Conservation (phyloP, 30 jellyfish, hydroid and myxozoan species). For the Rhopilema esculentum region DNA sequence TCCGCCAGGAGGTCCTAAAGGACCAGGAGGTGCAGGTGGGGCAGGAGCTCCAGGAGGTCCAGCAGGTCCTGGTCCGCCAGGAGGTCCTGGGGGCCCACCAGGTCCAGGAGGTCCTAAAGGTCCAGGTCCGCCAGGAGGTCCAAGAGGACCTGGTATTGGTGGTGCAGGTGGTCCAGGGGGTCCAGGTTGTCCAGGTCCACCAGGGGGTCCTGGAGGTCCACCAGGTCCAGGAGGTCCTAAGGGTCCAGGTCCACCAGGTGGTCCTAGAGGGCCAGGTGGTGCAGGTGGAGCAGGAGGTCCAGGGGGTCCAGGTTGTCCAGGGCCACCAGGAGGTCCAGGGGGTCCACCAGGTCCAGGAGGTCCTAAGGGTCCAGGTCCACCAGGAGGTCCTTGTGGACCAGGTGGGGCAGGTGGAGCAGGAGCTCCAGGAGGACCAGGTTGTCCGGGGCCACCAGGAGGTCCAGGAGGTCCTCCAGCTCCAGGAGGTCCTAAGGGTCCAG, state of each 20-base stretch:
- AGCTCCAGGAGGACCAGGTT: slow-evolving; percentile 79
- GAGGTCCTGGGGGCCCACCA: slow-evolving; percentile 84
- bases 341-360: slow-evolving; percentile 89
- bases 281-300: slow-evolving; percentile 88
- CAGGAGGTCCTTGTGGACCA: slow-evolving; percentile 89
- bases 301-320: slow-evolving; percentile 92
- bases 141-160: slow-evolving; percentile 68
- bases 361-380: slow-evolving; percentile 87
- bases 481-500: slow-evolving; percentile 77
- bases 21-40: slow-evolving; percentile 90
- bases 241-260: slow-evolving; percentile 71
- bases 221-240: slow-evolving; percentile 67
- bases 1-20: slow-evolving; percentile 89
- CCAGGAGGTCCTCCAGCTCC: slow-evolving; percentile 89
- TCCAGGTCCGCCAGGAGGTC: slow-evolving; percentile 62
- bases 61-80: slow-evolving; percentile 83
- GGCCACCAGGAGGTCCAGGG: slow-evolving; percentile 63
- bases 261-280: slow-evolving; percentile 78
- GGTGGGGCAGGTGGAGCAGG: slow-evolving; percentile 89
- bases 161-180: slow-evolving; percentile 86
- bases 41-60: slow-evolving; percentile 90
- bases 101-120: slow-evolving; percentile 86
- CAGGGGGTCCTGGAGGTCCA: slow-evolving; percentile 76
- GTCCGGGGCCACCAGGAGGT: slow-evolving; percentile 91
- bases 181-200: slow-evolving; percentile 83